phyloP scores from a whole-genome alignment of 1,140 invertebrate genomes.

The Pteromalus puparum region DNA sequence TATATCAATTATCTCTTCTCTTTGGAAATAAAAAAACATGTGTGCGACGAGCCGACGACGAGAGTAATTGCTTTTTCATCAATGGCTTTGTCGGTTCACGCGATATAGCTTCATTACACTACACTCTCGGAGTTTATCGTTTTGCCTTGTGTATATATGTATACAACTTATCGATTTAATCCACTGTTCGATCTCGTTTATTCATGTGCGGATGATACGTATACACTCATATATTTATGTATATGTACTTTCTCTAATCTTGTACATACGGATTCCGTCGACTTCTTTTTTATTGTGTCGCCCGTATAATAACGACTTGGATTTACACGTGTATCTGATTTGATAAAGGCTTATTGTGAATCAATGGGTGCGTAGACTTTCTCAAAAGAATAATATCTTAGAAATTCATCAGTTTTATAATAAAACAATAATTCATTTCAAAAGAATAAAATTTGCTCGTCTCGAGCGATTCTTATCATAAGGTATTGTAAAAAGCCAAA shows the following conservation, averaged over 20 bases:
- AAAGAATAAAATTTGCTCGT: no score
- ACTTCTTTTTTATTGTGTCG: not conserved
- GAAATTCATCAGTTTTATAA: no score
- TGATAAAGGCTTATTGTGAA: no score
- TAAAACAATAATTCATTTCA: no score
- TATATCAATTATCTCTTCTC: not conserved
- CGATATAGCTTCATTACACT: not conserved
- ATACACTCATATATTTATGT: no score
- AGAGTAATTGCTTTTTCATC: no score
- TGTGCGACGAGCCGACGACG: no score
- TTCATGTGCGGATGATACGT: not conserved
- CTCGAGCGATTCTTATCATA: not conserved
- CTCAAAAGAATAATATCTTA: no score
- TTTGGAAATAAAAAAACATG: not conserved
- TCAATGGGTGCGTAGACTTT: no score
- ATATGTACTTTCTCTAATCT: not conserved
- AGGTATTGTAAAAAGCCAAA: not conserved
- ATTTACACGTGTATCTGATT: no score
- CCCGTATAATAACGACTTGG: no score
- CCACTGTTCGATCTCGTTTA: constrained; percentile 3
- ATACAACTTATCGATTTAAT: not conserved
- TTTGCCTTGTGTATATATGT: not conserved
- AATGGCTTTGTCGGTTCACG: no score
- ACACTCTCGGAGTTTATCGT: not conserved
- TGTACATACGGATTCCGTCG: not conserved